Percentiles rank a stretch among this genome's conserved stretches.
These are phyloP conservation scores for Manis javanica DNA, from an alignment of 2,797 vertebrate species.

Conservation along the genomic window DNA sequence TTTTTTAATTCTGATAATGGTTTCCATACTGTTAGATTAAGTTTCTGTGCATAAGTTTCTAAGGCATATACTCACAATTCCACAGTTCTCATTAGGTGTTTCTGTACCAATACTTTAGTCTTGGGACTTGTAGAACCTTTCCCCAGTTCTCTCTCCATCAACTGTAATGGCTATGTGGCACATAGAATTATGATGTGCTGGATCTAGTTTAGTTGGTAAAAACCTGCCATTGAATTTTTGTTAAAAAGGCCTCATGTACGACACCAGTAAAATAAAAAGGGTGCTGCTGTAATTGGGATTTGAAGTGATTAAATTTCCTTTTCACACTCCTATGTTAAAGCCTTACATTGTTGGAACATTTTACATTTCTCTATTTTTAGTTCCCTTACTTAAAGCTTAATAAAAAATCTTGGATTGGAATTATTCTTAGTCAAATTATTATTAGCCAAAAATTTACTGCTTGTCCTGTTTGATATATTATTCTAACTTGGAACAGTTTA, in stretches of 20 bases:
- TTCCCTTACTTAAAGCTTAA: slow-evolving; percentile 48
- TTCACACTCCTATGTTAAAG: neutral
- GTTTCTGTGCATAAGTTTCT: neutral
- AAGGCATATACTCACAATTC: neutral
- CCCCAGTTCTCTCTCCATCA: neutral
- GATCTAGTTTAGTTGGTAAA: neutral
- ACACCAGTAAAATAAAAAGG: neutral
- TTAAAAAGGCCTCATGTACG: neutral
- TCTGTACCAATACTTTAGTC: neutral
- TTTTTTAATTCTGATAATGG: neutral
- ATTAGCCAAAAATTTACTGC: slow-evolving; percentile 5
- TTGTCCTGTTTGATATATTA: slow-evolving; percentile 26
- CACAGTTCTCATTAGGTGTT: neutral
- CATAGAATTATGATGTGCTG: neutral
- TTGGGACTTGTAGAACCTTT: neutral
- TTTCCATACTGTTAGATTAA: neutral
- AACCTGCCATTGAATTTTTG: neutral
- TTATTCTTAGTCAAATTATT: neutral
- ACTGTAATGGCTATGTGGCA: neutral
- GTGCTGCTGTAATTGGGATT: neutral
- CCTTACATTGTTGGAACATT: neutral
- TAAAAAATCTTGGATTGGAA: slow-evolving; percentile 56
- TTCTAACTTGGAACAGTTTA: slow-evolving; percentile 27
- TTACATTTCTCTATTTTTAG: slow-evolving; percentile 45
- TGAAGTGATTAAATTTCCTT: neutral